Percentiles rank a stretch among this genome's conserved stretches.
Conservation (phyloP, 2,888 invertebrate species). For the Aleiodes testaceus region DNA sequence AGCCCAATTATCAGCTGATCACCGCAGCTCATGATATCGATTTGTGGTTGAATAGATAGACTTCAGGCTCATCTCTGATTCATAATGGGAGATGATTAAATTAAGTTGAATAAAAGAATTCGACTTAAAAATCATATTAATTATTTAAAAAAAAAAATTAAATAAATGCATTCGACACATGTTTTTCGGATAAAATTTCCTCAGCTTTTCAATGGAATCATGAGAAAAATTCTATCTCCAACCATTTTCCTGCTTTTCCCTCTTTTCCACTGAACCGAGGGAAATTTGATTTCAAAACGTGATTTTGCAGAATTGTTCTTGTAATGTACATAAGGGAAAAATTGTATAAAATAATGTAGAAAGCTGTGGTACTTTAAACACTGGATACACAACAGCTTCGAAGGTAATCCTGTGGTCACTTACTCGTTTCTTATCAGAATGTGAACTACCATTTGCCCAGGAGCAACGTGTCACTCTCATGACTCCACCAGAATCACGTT, state of each 20-base stretch:
- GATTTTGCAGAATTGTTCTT: not conserved
- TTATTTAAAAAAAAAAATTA: too few relatives aligned
- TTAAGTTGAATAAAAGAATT: too few relatives aligned
- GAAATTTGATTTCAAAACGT: too few relatives aligned
- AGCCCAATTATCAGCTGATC: conserved; percentile 5
- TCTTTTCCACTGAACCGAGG: too few relatives aligned
- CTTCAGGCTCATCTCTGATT: not conserved
- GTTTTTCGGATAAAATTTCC: too few relatives aligned
- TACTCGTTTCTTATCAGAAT: conserved; percentile 16
- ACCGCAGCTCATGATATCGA: conserved; percentile 4
- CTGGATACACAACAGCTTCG: not conserved
- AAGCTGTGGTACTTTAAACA: not conserved
- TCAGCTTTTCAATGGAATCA: too few relatives aligned
- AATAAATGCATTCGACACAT: too few relatives aligned
- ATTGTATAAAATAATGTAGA: not conserved
- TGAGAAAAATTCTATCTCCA: too few relatives aligned
- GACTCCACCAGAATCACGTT: conserved; percentile 3
- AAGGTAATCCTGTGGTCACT: conserved; percentile 20
- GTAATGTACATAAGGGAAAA: not conserved
- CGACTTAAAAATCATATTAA: too few relatives aligned
- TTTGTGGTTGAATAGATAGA: not conserved
- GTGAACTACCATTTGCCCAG: conserved; percentile 1
- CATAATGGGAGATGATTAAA: too few relatives aligned
- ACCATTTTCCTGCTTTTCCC: too few relatives aligned
- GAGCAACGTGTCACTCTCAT: conserved; percentile 18